A percentile compares a stretch with the other conserved stretches of the same genome.
phyloP scores from a whole-genome alignment of 2,888 invertebrate genomes.

The Dimorphilus gyrociliatus region DNA sequence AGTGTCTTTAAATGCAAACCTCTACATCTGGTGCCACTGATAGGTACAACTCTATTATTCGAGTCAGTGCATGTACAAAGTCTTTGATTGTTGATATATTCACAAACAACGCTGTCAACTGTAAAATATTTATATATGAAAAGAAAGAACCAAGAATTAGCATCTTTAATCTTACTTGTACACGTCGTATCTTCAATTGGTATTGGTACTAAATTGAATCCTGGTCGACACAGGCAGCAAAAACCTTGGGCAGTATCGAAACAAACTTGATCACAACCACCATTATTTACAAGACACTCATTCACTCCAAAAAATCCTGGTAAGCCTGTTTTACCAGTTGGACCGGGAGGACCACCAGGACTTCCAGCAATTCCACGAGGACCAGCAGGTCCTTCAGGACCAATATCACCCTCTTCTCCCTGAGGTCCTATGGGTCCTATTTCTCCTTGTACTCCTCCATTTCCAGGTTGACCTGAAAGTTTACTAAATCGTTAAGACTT shows the following conservation, averaged over 20 bases:
- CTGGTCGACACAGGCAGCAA: conserved; percentile 9
- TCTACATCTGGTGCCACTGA: neutral
- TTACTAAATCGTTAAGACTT: too few relatives aligned
- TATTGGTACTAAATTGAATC: conserved; percentile 5
- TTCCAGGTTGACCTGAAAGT: too few relatives aligned
- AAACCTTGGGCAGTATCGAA: conserved; percentile 10
- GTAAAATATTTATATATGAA: too few relatives aligned
- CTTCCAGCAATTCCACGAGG: conserved; percentile 4
- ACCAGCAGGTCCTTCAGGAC: neutral
- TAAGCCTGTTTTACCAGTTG: conserved; percentile 1
- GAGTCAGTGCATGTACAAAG: too few relatives aligned
- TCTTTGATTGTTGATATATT: too few relatives aligned
- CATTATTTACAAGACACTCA: conserved; percentile 8
- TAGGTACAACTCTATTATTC: neutral
- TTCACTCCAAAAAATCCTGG: conserved; percentile 5
- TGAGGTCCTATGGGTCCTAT: conserved; percentile 2
- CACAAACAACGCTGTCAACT: too few relatives aligned
- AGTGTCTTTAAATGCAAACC: too few relatives aligned
- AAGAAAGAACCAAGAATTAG: too few relatives aligned
- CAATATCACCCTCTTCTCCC: conserved; percentile 1
- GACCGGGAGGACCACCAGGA: conserved; percentile 1
- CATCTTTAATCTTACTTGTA: too few relatives aligned
- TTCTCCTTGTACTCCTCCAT: too few relatives aligned
- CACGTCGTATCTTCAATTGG: conserved; percentile 1
- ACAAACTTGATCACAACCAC: conserved; percentile 8